phyloP scores from a whole-genome alignment of 2,113 vertebrate genomes.

The Polypterus senegalus region DNA sequence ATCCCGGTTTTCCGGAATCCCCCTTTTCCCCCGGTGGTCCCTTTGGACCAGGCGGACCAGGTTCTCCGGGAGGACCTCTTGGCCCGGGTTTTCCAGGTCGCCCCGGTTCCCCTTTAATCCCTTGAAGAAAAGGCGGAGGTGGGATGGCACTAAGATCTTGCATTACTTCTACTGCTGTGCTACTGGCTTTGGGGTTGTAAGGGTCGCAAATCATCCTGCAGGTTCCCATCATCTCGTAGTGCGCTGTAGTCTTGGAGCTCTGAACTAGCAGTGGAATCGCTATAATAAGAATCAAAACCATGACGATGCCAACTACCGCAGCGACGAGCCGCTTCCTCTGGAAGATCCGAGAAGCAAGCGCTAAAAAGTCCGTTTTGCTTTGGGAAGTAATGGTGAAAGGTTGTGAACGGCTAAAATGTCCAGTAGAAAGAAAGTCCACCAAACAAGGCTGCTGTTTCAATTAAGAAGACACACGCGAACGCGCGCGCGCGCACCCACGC shows the following conservation, averaged over 20 bases:
- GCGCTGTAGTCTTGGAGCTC: slow-evolving; percentile 49
- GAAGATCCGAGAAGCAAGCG: slow-evolving; percentile 43
- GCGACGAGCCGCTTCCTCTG: slow-evolving; percentile 52
- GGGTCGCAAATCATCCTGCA: slow-evolving; percentile 83
- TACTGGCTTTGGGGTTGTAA: slow-evolving; percentile 46
- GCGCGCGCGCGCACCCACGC: too few relatives aligned
- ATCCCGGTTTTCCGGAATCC: slow-evolving; percentile 39
- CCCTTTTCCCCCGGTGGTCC: slow-evolving; percentile 65
- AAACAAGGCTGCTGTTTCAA: background rate
- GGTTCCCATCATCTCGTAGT: slow-evolving; percentile 84
- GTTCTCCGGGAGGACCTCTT: slow-evolving; percentile 59
- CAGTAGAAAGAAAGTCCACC: slow-evolving; percentile 6
- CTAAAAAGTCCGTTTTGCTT: slow-evolving; percentile 48
- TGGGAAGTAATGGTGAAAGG: slow-evolving; percentile 52
- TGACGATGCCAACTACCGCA: slow-evolving; percentile 52
- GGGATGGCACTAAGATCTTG: slow-evolving; percentile 59
- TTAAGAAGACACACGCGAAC: background rate
- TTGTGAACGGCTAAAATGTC: slow-evolving; percentile 20
- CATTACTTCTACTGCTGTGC: slow-evolving; percentile 57
- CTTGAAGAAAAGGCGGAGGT: slow-evolving; percentile 59
- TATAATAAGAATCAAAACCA: slow-evolving; percentile 57
- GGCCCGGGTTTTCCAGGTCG: slow-evolving; percentile 67
- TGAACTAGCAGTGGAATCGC: slow-evolving; percentile 57
- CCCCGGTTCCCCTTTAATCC: slow-evolving; percentile 64
- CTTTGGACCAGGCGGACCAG: slow-evolving; percentile 63